Evolutionary conservation across 2,888 invertebrate genomes (phyloP), one percentile per base, ranked within the genome.

Genomic region (Diachrysia chrysitis): DNA sequence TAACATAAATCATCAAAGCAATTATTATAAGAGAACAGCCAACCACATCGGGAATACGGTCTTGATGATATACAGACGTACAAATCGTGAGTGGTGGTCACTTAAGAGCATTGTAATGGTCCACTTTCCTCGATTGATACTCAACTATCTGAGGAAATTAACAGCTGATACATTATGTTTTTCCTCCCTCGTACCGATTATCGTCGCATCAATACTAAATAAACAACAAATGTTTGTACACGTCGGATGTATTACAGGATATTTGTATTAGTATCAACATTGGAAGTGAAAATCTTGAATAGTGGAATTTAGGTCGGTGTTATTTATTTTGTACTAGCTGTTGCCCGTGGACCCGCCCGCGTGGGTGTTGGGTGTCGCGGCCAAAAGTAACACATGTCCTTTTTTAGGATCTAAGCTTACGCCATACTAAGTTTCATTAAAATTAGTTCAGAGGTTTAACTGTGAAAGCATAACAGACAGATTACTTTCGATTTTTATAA

Each of bases 41-140:
- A 14, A 14, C 37, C 37, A 2, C 42, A 42, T 42, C 42, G n/a
- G n/a, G 42, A n/a, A 42, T 42, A 21, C 19, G 12, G 12, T 19
- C 46, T 7, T 51, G 48, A 51, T 19, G 48, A 14, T 48, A 48
- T 51, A 51, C 42, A 42, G 21, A 19, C 48, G 21, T 51, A 51
- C 19, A 77, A 62, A 72, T 63, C 66, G 48, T 51, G 53, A 65
- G 51, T 37, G 58, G 29, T 54, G 25, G 70, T 71, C 60, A 51
- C 76, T 58, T 56, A 64, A 48, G 54, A 46, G 55, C 55, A n/a
- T 35, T n/a, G 56, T 62, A 62, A 65, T 62, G 59, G 61, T 17
- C 58, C 61, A 62, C 65, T 77, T 77, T 77, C 66, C 78, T 77
- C 62, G 66, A 77, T 63, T 42, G 59, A 17, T 60, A 25, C 14